Evolutionary conservation across 2,113 vertebrate species (phyloP), one percentile per base, ranked within the genome.

Genomic region (Regulus satrapa): DNA sequence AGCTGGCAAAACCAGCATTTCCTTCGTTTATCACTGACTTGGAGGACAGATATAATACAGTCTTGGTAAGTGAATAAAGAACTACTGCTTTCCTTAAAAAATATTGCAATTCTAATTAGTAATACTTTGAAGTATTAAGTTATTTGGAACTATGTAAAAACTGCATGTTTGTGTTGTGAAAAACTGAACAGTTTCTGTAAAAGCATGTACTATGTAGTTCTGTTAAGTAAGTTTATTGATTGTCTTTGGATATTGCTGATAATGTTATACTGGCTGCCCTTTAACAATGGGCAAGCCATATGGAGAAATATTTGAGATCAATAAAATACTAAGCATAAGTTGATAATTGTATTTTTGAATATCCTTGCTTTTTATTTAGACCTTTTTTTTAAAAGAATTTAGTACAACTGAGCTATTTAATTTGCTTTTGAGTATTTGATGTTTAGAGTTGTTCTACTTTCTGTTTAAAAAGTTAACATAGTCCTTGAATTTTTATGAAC

Each of bases 1-100:
- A 96, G 95, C 94, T 96, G 96, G 93, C 95, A 96, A 97, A 97
- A 96, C 95, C 93, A 97, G 89, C 96, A 69, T 97, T 95, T 95
- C 96, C 95, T 95, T 96, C 96, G 2, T 96, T 96, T 91, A 94
- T 93, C 89, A 82, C 84, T 79, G 96, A 97, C 92, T 95, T 95
- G 96, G 94, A 97, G 62, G 96, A 96, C 94, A 95, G 95, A 97
- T 96, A 95, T 20, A 97, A 91, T 79, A 91, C 93, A 81, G 94
- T 89, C 89, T 63, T 96, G 95, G 94, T 97, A 95, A 97, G 94
- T 96, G 74, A 95, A 81, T 68, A 79, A 96, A 94, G 45, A 94
- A 10, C 7, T 6, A 61, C 63, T 8, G 1, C 41, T 95, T 89
- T 92, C 9, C 14, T 93, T 92, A 51, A 36, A 58, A 75, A 58